Evolutionary conservation across 2,888 invertebrate genomes (phyloP).

Genomic region (Mythimna vitellina): DNA sequence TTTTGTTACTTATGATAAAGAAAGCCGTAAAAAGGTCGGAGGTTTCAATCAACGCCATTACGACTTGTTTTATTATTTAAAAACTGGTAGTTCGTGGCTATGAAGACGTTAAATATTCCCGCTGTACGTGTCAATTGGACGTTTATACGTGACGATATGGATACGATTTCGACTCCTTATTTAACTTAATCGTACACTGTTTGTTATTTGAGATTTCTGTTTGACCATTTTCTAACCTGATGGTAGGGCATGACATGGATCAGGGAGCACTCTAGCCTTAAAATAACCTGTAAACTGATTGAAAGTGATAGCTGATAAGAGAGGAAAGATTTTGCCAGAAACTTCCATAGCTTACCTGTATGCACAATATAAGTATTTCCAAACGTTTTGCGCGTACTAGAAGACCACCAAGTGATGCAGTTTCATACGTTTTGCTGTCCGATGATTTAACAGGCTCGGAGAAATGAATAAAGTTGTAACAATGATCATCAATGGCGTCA

Average conservation of each 20-base stretch:
- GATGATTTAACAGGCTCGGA: neutral
- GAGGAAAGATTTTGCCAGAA: neutral
- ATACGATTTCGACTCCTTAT: conserved; percentile 15
- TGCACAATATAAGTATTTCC: too few relatives aligned
- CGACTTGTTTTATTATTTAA: conserved; percentile 53
- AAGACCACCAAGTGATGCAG: too few relatives aligned
- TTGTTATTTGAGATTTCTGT: neutral
- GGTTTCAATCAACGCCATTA: conserved; percentile 46
- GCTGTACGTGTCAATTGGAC: neutral
- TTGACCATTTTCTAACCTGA: too few relatives aligned
- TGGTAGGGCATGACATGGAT: too few relatives aligned
- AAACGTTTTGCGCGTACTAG: neutral
- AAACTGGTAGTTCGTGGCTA: conserved; percentile 31
- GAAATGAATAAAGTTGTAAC: neutral
- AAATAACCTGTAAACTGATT: too few relatives aligned
- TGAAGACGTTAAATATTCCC: conserved; percentile 45
- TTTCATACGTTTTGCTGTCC: too few relatives aligned
- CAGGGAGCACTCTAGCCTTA: too few relatives aligned
- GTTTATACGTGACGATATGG: conserved; percentile 41
- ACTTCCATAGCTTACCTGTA: neutral
- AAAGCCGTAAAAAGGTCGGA: conserved; percentile 12
- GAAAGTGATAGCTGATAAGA: too few relatives aligned
- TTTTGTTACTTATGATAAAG: conserved; percentile 6
- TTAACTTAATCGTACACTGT: neutral
- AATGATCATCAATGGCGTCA: too few relatives aligned